Evolutionary conservation across 2,888 invertebrate species (phyloP).

Genomic region (Euzetes globulus): DNA sequence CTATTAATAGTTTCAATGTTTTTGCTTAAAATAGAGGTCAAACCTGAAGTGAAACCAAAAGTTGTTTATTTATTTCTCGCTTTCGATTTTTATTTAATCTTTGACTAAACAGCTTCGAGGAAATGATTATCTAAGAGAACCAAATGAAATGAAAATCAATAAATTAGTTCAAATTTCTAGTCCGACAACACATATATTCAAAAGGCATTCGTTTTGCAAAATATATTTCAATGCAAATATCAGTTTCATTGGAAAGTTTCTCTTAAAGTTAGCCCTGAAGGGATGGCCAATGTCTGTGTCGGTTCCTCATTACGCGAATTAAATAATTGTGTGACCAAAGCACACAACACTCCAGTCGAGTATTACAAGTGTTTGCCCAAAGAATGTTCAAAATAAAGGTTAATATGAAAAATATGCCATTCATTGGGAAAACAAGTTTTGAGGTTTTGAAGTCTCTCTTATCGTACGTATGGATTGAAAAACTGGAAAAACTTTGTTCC

Average conservation of each 20-base stretch:
- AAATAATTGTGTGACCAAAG: not conserved
- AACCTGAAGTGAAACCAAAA: not conserved
- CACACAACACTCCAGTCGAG: too few species aligned
- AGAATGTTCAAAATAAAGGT: not conserved
- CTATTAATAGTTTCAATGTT: not conserved
- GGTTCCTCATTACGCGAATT: too few species aligned
- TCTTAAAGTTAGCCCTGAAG: not conserved
- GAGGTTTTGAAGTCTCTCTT: not conserved
- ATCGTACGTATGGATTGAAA: not conserved
- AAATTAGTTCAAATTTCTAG: too few species aligned
- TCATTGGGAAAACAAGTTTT: not conserved
- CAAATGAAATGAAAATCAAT: too few species aligned
- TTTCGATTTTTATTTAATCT: not conserved
- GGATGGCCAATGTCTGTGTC: not conserved
- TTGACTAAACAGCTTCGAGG: not conserved
- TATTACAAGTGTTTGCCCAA: not conserved
- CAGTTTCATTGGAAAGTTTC: not conserved
- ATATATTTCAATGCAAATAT: too few species aligned
- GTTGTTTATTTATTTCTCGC: not conserved
- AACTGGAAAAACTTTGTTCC: too few species aligned
- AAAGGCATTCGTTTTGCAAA: too few species aligned
- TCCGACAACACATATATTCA: too few species aligned
- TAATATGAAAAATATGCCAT: constrained; percentile 5
- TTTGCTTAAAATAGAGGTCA: constrained; percentile 9
- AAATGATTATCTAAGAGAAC: too few species aligned